Percentiles rank a stretch among this genome's conserved stretches.
These are phyloP conservation scores for Odontamblyopus rebecca DNA, from an alignment of 2,797 vertebrate genomes.

Conservation along the genomic window DNA sequence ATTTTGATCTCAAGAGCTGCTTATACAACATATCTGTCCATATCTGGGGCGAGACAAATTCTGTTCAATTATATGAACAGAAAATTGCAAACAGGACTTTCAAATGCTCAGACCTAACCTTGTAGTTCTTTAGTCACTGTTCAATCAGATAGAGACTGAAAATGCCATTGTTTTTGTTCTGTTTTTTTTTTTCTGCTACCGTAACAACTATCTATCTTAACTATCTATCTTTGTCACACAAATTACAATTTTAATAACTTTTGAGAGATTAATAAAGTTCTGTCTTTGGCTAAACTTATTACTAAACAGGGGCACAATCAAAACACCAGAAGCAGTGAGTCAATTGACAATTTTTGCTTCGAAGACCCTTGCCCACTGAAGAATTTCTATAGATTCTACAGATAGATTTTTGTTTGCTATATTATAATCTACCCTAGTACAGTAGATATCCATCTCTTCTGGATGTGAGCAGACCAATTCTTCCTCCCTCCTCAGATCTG, in stretches of 20 bases:
- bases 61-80: no score
- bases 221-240: neutral
- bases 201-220: neutral
- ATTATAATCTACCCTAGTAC: constrained; percentile 23
- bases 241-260: neutral
- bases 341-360: neutral
- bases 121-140: no score
- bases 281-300: neutral
- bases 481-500: constrained; percentile 28
- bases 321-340: neutral
- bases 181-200: no score
- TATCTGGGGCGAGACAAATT: no score
- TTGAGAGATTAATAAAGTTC: neutral
- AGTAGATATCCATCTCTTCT: constrained; percentile 38
- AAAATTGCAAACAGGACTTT: no score
- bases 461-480: constrained; percentile 20
- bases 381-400: neutral
- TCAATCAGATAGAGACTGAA: no score
- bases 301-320: no score
- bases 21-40: no score
- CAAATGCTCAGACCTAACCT: no score
- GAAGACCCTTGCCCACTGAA: no score
- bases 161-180: no score
- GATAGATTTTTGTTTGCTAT: neutral
- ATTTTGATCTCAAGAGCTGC: no score